Evolutionary conservation across 2,113 vertebrate species (phyloP).

Genomic region (Leuciscus idus): DNA sequence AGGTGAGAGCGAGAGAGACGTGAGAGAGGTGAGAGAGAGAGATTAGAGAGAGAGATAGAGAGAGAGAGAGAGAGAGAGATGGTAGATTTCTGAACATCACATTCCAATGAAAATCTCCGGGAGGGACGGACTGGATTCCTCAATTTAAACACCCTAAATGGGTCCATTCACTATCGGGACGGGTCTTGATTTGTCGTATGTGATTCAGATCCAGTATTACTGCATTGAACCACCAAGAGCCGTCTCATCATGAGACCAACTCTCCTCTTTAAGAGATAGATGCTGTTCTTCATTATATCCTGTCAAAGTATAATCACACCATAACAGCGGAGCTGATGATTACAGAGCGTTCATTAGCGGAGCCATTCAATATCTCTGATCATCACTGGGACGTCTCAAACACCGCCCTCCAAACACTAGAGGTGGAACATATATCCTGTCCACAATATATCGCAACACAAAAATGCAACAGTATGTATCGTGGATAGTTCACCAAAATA

Average conservation of each 20-base stretch:
- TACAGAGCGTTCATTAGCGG: not conserved
- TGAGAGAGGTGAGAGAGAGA: too few relatives aligned
- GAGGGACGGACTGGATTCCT: not conserved
- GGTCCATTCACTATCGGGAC: slow-evolving; percentile 23
- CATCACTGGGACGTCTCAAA: not conserved
- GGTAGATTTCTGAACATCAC: slow-evolving; percentile 9
- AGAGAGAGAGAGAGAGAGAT: too few relatives aligned
- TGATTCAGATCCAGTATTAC: slow-evolving; percentile 17
- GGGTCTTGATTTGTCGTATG: slow-evolving; percentile 21
- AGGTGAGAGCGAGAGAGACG: too few relatives aligned
- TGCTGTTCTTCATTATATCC: not conserved
- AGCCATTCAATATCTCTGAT: not conserved
- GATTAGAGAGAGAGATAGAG: too few relatives aligned
- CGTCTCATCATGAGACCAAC: not conserved
- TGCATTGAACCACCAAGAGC: not conserved
- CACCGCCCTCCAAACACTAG: not conserved
- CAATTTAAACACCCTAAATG: slow-evolving; percentile 8
- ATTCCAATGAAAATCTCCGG: not conserved
- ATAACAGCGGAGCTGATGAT: not conserved
- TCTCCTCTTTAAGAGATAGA: not conserved
- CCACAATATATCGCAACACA: too few relatives aligned
- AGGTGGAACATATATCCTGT: too few relatives aligned
- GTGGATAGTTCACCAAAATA: too few relatives aligned
- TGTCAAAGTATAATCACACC: not conserved
- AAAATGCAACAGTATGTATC: too few relatives aligned